These are phyloP conservation scores for Amphilophus citrinellus DNA, from an alignment of 2,113 vertebrate genomes.

Conservation along the genomic window DNA sequence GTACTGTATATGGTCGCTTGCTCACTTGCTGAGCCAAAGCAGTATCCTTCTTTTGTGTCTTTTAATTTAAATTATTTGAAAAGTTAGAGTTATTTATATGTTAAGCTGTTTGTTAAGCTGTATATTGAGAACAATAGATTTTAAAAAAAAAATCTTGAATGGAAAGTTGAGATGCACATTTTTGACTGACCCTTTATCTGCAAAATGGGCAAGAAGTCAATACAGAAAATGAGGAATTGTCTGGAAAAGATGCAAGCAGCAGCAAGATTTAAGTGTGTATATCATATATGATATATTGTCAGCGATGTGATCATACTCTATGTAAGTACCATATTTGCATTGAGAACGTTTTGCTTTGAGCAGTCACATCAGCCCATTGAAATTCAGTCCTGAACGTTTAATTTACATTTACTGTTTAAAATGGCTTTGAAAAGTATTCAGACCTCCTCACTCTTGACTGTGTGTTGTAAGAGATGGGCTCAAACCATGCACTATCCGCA, in stretches of 20 bases:
- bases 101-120: neutral
- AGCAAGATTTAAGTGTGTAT: neutral
- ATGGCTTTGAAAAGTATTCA: too few species aligned
- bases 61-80: neutral
- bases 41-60: too few species aligned
- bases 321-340: too few species aligned
- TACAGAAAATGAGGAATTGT: neutral
- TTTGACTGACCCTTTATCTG: constrained; percentile 35
- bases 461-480: neutral
- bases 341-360: too few species aligned
- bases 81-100: neutral
- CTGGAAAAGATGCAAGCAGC: neutral
- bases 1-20: too few species aligned
- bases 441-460: too few species aligned
- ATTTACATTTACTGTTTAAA: too few species aligned
- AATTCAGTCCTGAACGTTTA: too few species aligned
- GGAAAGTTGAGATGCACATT: constrained; percentile 19
- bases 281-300: neutral
- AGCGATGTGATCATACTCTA: too few species aligned
- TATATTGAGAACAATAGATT: too few species aligned
- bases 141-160: neutral
- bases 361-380: too few species aligned
- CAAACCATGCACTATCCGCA: neutral
- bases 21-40: too few species aligned
- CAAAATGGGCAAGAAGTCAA: neutral